A percentile compares a stretch with the other conserved stretches of the same genome.
Evolutionary conservation across 2,113 vertebrate species (phyloP).

Genomic region (Oreochromis aureus): DNA sequence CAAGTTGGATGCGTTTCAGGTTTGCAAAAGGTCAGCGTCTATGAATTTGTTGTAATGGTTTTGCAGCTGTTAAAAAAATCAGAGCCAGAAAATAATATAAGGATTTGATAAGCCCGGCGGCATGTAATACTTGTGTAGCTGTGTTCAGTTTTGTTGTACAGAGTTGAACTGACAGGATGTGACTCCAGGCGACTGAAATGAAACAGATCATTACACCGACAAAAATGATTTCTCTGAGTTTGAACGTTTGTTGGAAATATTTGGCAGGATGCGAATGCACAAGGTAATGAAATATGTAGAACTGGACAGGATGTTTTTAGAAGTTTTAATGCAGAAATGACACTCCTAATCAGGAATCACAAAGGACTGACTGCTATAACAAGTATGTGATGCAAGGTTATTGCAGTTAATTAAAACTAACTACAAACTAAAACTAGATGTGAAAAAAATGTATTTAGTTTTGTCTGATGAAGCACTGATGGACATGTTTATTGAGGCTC

Average conservation of each 20-base stretch:
- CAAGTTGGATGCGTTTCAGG: not conserved
- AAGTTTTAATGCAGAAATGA: not conserved
- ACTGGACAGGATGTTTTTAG: not conserved
- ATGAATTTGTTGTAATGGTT: not conserved
- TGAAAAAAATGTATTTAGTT: not conserved
- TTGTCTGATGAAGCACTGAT: not conserved
- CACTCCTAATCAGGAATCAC: not conserved
- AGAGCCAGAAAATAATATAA: not conserved
- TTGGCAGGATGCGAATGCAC: not conserved
- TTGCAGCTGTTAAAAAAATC: not conserved
- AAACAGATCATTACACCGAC: not conserved
- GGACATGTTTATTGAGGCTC: not conserved
- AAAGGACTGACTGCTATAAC: not conserved
- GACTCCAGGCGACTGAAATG: not conserved
- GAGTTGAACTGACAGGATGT: not conserved
- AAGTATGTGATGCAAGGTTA: not conserved
- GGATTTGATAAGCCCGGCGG: not conserved
- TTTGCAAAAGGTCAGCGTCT: not conserved
- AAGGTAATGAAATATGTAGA: not conserved
- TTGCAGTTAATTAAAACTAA: not conserved
- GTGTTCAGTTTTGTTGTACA: not conserved
- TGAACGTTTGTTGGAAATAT: not conserved
- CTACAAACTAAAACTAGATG: not conserved
- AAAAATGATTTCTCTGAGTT: not conserved
- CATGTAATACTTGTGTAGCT: not conserved